A percentile compares a stretch with the other conserved stretches of the same genome.
Conservation (phyloP, 1,140 invertebrate species). For the Agrypnia vestita region DNA sequence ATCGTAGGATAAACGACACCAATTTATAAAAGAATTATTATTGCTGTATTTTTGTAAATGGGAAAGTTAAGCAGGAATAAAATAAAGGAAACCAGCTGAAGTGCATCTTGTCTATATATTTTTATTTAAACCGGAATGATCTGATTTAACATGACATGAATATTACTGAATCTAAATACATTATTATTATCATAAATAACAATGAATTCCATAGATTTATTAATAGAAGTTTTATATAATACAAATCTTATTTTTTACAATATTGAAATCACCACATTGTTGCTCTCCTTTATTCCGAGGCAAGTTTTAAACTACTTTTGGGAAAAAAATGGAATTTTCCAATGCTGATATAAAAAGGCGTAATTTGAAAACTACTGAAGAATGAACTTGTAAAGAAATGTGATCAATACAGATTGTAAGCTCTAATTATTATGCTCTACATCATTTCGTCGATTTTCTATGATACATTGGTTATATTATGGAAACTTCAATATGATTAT, state of each 20-base stretch:
- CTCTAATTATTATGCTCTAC: constrained; percentile 53
- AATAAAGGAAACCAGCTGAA: constrained; percentile 48
- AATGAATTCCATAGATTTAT: constrained; percentile 61
- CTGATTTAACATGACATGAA: constrained; percentile 61
- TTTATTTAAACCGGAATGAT: constrained; percentile 59
- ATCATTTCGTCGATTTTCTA: constrained; percentile 38
- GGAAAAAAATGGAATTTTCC: constrained; percentile 1
- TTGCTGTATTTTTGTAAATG: neutral
- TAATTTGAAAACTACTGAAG: constrained; percentile 36
- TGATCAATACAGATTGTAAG: constrained; percentile 48
- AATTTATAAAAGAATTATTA: too few species aligned
- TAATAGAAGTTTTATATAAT: constrained; percentile 58
- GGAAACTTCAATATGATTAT: constrained; percentile 45
- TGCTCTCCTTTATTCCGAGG: neutral
- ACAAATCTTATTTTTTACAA: constrained; percentile 50
- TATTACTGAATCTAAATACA: constrained; percentile 61
- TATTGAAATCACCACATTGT: neutral
- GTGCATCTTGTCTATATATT: constrained; percentile 53
- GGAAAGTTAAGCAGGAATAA: neutral
- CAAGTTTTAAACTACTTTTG: neutral
- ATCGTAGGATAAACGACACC: too few species aligned
- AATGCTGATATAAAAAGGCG: constrained; percentile 13
- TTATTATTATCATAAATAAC: constrained; percentile 59
- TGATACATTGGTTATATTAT: constrained; percentile 47
- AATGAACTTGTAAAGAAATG: constrained; percentile 30